Conservation (phyloP, 1,140 invertebrate species). For the Drosophila subobscura region DNA sequence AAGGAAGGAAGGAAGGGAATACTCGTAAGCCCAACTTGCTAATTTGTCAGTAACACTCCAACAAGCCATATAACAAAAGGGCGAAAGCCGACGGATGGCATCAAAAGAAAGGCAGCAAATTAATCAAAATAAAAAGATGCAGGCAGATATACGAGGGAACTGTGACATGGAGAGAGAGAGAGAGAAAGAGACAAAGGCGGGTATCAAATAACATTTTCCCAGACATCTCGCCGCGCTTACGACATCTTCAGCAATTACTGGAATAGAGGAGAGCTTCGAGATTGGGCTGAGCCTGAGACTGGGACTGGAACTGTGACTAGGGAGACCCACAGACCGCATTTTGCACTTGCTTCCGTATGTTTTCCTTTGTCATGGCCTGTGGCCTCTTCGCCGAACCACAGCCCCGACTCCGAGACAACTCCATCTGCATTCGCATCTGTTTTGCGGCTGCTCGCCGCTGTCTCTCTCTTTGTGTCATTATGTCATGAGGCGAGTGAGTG, state of each 20-base stretch:
- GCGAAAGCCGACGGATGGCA: not conserved
- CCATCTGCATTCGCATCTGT: slow-evolving; percentile 10
- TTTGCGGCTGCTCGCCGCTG: not conserved
- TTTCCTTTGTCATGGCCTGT: slow-evolving; percentile 49
- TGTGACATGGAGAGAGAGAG: not conserved
- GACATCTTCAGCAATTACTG: slow-evolving; percentile 48
- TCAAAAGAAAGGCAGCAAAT: slow-evolving; percentile 45
- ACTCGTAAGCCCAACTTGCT: slow-evolving; percentile 14
- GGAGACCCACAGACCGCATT: slow-evolving; percentile 42
- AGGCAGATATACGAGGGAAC: not conserved
- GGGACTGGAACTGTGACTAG: not conserved
- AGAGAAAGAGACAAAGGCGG: not conserved
- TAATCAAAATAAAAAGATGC: slow-evolving; percentile 29
- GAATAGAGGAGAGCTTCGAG: not conserved
- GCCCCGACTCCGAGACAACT: not conserved
- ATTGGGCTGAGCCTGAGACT: too few species aligned
- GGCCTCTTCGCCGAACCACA: slow-evolving; percentile 6
- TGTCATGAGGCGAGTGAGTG: slow-evolving; percentile 46
- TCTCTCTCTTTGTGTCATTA: slow-evolving; percentile 50
- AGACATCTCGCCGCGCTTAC: slow-evolving; percentile 52
- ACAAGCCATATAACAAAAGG: slow-evolving; percentile 21
- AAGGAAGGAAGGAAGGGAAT: not conserved
- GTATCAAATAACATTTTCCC: slow-evolving; percentile 48
- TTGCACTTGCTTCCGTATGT: slow-evolving; percentile 61
- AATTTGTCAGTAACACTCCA: slow-evolving; percentile 32